Evolutionary conservation across 2,113 vertebrate species (phyloP).

Genomic region (Gobius niger): DNA sequence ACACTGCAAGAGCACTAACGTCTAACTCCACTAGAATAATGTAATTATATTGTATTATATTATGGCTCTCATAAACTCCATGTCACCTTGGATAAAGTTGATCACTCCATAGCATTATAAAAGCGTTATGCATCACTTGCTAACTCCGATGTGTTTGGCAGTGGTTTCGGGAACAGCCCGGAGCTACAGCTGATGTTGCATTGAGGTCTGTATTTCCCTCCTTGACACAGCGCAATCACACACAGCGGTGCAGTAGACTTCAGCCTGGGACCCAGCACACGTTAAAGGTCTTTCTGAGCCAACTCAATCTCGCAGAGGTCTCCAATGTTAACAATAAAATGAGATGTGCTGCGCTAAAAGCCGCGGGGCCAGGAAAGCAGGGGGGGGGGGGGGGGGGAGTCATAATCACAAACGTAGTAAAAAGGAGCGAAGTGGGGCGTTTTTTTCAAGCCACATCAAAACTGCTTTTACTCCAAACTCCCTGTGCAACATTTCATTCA

Average conservation of each 20-base stretch:
- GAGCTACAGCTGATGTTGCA: constrained; percentile 46
- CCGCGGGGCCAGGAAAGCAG: constrained; percentile 34
- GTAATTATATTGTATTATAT: constrained; percentile 64
- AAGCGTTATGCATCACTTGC: constrained; percentile 54
- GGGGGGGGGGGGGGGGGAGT: neutral
- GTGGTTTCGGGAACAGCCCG: constrained; percentile 50
- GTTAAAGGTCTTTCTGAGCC: constrained; percentile 63
- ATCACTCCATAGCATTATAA: constrained; percentile 59
- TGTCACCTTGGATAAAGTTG: constrained; percentile 67
- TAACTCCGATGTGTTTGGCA: constrained; percentile 60
- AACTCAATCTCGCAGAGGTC: constrained; percentile 68
- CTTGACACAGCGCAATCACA: constrained; percentile 53
- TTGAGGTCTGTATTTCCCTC: constrained; percentile 41
- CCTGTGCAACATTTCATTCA: constrained; percentile 47
- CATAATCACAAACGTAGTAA: constrained; percentile 53
- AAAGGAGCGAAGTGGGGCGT: constrained; percentile 50
- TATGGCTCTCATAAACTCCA: constrained; percentile 66
- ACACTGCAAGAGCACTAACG: constrained; percentile 53
- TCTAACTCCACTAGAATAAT: constrained; percentile 57
- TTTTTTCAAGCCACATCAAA: constrained; percentile 59
- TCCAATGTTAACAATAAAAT: constrained; percentile 61
- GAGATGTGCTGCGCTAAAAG: constrained; percentile 46
- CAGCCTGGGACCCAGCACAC: constrained; percentile 55
- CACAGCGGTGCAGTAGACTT: constrained; percentile 49
- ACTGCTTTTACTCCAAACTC: constrained; percentile 42